These are phyloP conservation scores for Podargus strigoides DNA, from an alignment of 2,797 vertebrate species.

Conservation along the genomic window DNA sequence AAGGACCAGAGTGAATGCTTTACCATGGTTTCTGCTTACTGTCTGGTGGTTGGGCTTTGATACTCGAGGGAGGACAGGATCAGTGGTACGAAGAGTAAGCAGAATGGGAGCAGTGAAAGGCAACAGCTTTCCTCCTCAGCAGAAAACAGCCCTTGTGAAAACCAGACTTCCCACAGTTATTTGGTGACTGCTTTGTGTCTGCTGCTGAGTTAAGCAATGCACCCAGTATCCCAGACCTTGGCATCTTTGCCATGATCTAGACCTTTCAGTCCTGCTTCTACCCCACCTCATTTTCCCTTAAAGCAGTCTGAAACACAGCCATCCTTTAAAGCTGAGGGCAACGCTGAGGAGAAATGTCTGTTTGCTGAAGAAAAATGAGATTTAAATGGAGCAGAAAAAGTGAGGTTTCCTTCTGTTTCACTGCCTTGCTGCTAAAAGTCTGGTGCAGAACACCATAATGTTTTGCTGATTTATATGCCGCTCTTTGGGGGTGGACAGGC, in stretches of 20 bases:
- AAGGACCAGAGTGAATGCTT: neutral
- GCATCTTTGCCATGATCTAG: neutral
- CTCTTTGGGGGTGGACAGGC: neutral
- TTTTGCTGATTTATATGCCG: constrained; percentile 19
- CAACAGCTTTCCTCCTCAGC: neutral
- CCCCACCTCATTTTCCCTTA: neutral
- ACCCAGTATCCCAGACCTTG: neutral
- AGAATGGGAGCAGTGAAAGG: neutral
- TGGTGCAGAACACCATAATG: neutral
- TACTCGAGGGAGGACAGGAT: neutral
- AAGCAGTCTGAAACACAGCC: neutral
- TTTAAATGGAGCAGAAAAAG: constrained; percentile 36
- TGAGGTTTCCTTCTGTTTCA: constrained; percentile 18
- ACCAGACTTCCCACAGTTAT: neutral
- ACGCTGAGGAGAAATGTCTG: neutral
- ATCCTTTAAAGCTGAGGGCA: neutral
- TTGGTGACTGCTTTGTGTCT: neutral
- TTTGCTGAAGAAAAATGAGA: neutral
- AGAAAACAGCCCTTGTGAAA: neutral
- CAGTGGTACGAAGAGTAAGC: neutral
- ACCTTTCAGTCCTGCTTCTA: neutral
- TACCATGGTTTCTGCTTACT: neutral
- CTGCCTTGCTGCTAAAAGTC: constrained; percentile 57
- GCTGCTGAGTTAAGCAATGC: neutral
- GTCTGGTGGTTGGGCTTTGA: neutral